Conservation (phyloP, 2,113 vertebrate species). For the Erythrocercus mccallii region DNA sequence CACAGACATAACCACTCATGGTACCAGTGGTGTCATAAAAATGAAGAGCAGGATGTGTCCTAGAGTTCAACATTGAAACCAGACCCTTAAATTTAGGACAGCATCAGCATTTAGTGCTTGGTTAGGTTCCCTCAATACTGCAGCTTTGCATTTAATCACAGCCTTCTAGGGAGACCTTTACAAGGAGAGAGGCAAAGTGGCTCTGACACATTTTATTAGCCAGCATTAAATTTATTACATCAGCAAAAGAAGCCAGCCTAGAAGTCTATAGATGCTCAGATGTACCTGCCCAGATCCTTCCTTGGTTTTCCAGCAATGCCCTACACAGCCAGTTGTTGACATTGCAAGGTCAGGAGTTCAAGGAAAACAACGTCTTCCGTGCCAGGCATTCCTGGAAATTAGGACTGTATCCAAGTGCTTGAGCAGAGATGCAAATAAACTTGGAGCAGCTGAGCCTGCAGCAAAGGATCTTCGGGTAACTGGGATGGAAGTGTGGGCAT, state of each 20-base stretch:
- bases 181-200: neutral
- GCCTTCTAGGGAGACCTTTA: neutral
- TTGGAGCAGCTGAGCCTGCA: neutral
- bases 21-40: neutral
- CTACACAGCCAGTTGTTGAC: neutral
- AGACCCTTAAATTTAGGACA: neutral
- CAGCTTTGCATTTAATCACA: neutral
- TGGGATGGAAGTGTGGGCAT: neutral
- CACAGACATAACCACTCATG: neutral
- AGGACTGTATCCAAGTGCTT: neutral
- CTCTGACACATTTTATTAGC: constrained; percentile 30
- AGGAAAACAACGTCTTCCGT: neutral
- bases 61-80: neutral
- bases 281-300: neutral
- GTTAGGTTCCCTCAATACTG: neutral
- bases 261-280: neutral
- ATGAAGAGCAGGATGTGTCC: neutral
- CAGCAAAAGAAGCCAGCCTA: neutral
- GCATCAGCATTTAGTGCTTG: neutral
- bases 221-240: neutral
- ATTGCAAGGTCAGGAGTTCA: neutral
- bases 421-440: neutral
- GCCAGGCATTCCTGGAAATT: neutral
- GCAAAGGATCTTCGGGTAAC: neutral
- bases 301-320: neutral